Evolutionary conservation across 2,797 vertebrate species (phyloP).

Genomic region (Glossophaga mutica): DNA sequence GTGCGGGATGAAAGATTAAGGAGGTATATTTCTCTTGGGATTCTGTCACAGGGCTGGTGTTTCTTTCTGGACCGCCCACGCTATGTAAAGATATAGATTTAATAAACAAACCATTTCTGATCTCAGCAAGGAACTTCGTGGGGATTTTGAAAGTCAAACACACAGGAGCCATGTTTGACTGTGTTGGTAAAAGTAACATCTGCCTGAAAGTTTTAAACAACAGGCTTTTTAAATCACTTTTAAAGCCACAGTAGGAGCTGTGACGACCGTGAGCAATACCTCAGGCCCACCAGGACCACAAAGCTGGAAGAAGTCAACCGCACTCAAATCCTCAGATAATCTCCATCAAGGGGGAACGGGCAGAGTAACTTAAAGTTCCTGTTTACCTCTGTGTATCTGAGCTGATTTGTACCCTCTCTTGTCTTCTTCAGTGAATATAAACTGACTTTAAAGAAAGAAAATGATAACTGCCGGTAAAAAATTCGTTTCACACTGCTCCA

Average conservation of each 20-base stretch:
- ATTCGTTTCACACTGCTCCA: neutral
- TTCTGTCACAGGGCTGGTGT: slow-evolving; percentile 48
- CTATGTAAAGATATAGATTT: slow-evolving; percentile 77
- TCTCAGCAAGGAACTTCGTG: slow-evolving; percentile 81
- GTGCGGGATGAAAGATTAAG: slow-evolving; percentile 71
- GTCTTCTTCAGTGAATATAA: neutral
- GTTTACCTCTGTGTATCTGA: neutral
- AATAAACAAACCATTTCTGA: slow-evolving; percentile 82
- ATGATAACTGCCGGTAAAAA: neutral
- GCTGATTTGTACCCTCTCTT: neutral
- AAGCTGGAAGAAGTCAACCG: slow-evolving; percentile 50
- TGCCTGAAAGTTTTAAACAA: slow-evolving; percentile 76
- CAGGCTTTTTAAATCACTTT: slow-evolving; percentile 79
- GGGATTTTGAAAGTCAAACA: slow-evolving; percentile 84
- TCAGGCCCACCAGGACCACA: slow-evolving; percentile 46
- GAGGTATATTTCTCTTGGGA: slow-evolving; percentile 56
- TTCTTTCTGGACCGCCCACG: slow-evolving; percentile 78
- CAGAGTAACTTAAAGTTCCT: neutral
- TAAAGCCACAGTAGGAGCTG: slow-evolving; percentile 64
- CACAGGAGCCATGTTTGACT: slow-evolving; percentile 79
- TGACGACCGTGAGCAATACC: slow-evolving; percentile 76
- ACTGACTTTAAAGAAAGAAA: slow-evolving; percentile 15
- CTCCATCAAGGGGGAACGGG: neutral
- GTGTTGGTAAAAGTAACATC: slow-evolving; percentile 83
- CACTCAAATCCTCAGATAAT: neutral